Percentiles rank a stretch among this genome's conserved stretches.
phyloP scores from a whole-genome alignment of 1,140 invertebrate species.

The Mesaphorura yosii region DNA sequence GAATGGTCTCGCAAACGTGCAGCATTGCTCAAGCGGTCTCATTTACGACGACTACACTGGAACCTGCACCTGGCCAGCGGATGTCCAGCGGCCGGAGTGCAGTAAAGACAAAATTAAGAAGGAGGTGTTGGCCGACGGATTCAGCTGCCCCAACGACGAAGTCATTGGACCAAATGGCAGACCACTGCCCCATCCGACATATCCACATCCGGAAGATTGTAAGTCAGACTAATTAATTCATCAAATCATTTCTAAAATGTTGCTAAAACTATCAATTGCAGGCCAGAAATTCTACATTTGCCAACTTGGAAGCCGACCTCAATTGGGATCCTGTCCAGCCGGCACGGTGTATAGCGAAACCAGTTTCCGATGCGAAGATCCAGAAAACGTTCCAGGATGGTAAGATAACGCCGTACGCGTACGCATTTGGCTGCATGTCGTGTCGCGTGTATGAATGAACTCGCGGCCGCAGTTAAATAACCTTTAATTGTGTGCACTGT shows the following conservation, averaged over 20 bases:
- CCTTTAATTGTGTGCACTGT: no score
- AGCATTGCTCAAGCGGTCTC: constrained; percentile 66
- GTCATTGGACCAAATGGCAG: constrained; percentile 54
- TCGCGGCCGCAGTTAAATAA: no score
- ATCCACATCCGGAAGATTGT: constrained; percentile 68
- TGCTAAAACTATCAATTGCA: background rate
- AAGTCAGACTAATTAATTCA: constrained; percentile 34
- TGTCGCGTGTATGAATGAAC: no score
- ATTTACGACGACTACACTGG: constrained; percentile 62
- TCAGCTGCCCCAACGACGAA: constrained; percentile 61
- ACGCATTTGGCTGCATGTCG: no score
- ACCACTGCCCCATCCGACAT: constrained; percentile 62
- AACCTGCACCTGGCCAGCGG: constrained; percentile 57
- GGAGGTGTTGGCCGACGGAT: constrained; percentile 59
- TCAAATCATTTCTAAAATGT: background rate
- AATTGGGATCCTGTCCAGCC: constrained; percentile 59
- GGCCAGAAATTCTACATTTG: constrained; percentile 65
- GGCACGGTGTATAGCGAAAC: constrained; percentile 71
- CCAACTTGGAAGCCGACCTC: constrained; percentile 59
- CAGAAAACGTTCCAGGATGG: constrained; percentile 69
- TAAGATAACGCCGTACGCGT: no score
- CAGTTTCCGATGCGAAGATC: constrained; percentile 65
- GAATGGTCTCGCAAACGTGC: constrained; percentile 48
- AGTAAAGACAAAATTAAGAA: constrained; percentile 51
- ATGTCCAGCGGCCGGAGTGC: constrained; percentile 43